phyloP scores from a whole-genome alignment of 1,140 invertebrate species.

The Radopholus similis region DNA sequence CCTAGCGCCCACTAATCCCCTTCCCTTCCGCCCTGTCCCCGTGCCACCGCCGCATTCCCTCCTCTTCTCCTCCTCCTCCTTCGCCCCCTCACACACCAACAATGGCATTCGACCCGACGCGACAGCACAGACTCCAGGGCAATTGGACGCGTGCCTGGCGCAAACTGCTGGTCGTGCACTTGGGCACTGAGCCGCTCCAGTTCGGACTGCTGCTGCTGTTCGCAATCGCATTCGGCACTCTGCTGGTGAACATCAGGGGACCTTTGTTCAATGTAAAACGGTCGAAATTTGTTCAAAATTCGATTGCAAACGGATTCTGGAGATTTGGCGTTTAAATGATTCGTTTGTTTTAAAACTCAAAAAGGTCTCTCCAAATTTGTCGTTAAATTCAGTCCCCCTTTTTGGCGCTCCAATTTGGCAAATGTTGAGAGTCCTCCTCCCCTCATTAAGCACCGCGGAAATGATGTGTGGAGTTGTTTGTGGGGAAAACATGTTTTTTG shows the following conservation, averaged over 20 bases:
- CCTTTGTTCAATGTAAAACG: neutral
- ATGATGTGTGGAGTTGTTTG: too few species aligned
- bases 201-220: neutral
- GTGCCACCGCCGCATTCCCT: too few species aligned
- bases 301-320: neutral
- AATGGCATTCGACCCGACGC: too few species aligned
- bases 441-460: too few species aligned
- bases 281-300: neutral
- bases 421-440: too few species aligned
- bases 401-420: too few species aligned
- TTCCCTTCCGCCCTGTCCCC: too few species aligned
- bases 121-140: too few species aligned
- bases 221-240: neutral
- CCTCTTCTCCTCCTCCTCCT: too few species aligned
- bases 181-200: neutral
- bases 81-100: too few species aligned
- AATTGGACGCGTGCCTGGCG: neutral
- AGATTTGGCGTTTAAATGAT: neutral
- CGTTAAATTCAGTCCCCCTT: neutral
- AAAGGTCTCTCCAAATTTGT: neutral
- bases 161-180: neutral
- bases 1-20: too few species aligned
- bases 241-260: neutral
- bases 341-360: neutral
- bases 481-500: too few species aligned